These are phyloP conservation scores for Hypocryptadius cinnamomeus DNA, from an alignment of 2,113 vertebrate genomes.

Conservation along the genomic window DNA sequence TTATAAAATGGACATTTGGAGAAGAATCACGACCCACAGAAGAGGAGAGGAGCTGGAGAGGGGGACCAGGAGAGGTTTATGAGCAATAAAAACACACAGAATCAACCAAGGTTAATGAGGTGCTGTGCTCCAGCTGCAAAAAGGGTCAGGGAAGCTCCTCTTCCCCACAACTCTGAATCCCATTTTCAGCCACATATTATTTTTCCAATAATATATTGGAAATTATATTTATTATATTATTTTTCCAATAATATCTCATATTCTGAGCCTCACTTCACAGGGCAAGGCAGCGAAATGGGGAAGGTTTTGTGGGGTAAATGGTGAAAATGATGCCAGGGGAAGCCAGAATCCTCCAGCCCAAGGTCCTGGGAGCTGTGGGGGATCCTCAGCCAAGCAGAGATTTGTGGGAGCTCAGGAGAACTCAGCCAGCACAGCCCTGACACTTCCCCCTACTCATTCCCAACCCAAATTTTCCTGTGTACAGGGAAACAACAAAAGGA, in stretches of 20 bases:
- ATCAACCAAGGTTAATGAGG: not conserved
- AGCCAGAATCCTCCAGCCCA: not conserved
- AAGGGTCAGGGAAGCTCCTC: not conserved
- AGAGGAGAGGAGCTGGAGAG: not conserved
- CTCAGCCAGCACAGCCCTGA: not conserved
- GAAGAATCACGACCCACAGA: not conserved
- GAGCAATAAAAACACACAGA: not conserved
- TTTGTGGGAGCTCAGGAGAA: not conserved
- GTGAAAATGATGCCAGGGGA: not conserved
- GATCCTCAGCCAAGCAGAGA: not conserved
- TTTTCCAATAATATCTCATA: no score
- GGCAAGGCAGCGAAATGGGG: not conserved
- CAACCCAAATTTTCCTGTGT: not conserved
- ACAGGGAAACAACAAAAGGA: not conserved
- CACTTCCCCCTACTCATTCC: not conserved
- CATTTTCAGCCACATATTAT: not conserved
- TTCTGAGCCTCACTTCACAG: not conserved
- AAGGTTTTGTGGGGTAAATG: not conserved
- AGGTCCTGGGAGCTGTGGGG: not conserved
- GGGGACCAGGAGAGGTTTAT: not conserved
- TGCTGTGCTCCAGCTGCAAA: not conserved
- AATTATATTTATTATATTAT: no score
- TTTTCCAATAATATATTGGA: no score
- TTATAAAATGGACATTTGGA: conserved; percentile 7
- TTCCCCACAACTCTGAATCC: not conserved